Conservation (phyloP, 2,113 vertebrate species). For the Dipodomys ordii region DNA sequence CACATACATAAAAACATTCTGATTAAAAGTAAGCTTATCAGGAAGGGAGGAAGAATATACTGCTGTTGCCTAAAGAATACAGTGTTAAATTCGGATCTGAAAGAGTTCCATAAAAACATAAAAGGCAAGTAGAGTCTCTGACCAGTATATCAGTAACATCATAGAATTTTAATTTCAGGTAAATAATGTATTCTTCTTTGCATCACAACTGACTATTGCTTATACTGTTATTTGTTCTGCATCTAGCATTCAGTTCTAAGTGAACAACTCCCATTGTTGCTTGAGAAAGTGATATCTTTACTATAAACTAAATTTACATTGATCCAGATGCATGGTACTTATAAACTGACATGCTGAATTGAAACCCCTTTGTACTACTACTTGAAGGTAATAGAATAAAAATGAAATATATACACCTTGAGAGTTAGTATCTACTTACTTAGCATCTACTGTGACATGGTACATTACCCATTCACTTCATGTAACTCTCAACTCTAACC, state of each 20-base stretch:
- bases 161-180: background rate
- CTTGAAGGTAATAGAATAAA: too few species aligned
- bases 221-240: background rate
- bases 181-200: background rate
- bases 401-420: background rate
- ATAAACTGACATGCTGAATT: too few species aligned
- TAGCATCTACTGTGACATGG: background rate
- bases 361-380: too few species aligned
- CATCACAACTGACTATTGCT: background rate
- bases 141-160: background rate
- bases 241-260: background rate
- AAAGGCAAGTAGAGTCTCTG: background rate
- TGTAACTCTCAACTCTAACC: background rate
- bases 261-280: background rate
- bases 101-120: background rate
- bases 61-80: background rate
- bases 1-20: too few species aligned
- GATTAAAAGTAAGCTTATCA: background rate
- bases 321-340: too few species aligned
- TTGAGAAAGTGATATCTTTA: background rate
- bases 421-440: background rate
- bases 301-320: background rate
- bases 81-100: background rate
- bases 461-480: background rate
- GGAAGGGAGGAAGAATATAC: background rate